Conservation (phyloP, 2,888 invertebrate species). For the Mimumesa dahlbomi region DNA sequence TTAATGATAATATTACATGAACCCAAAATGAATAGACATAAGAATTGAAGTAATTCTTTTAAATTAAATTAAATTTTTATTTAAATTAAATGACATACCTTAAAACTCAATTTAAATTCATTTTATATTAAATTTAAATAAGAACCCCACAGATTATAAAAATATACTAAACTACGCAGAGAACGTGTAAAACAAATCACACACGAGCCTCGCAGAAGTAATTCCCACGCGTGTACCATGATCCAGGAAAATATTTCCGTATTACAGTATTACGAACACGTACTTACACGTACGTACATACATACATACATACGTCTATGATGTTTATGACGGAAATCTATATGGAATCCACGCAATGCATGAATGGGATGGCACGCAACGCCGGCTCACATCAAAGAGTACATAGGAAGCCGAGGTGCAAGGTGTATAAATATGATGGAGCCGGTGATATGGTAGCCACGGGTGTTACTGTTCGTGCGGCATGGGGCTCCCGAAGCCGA, state of each 20-base stretch:
- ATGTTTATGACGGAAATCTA: constrained; percentile 26
- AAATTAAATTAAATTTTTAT: no score
- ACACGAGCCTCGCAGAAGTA: constrained; percentile 10
- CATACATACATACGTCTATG: constrained; percentile 30
- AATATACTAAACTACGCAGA: no score
- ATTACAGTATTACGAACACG: constrained; percentile 21
- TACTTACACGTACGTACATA: no score
- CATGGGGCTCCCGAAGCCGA: constrained; percentile 56
- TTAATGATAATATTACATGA: no score
- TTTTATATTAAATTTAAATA: no score
- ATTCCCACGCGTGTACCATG: constrained; percentile 31
- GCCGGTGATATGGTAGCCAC: constrained; percentile 64
- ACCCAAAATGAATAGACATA: no score
- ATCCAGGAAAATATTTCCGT: constrained; percentile 19
- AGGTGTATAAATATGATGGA: constrained; percentile 73
- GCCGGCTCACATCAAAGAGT: constrained; percentile 56
- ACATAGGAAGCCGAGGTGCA: constrained; percentile 57
- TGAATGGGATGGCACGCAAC: constrained; percentile 28
- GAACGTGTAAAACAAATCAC: no score
- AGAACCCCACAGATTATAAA: no score
- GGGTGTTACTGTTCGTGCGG: constrained; percentile 65
- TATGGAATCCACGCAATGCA: constrained; percentile 26
- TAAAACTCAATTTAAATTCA: no score
- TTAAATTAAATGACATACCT: no score
- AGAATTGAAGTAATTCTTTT: no score